Evolutionary conservation across 2,797 vertebrate species (phyloP), one percentile per base, ranked within the genome.

Genomic region (Myotis findleyi): DNA sequence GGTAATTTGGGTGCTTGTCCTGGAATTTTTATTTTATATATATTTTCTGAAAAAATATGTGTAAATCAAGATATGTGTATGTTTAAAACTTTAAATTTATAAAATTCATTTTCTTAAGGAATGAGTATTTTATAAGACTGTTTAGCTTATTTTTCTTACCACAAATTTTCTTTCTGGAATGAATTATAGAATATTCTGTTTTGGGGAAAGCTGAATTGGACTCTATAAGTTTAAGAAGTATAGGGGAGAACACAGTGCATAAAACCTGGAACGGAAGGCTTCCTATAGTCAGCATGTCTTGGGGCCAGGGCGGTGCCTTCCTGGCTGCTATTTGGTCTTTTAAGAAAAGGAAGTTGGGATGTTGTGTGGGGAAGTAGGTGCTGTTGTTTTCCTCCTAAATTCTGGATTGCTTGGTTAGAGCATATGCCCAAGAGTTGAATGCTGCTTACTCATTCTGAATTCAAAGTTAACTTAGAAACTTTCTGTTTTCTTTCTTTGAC

Each of bases 401-500:
- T 87, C 36, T 89, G 36, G 36, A 6, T 87, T 93, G 57, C 41
- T 87, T 87, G 7, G 51, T 77, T 76, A 83, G 33, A 62, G 30
- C 69, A 25, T 55, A 14, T 90, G 20, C 33, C 23, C 10, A 82
- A 49, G n/a, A 81, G 18, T 47, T 13, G 6, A 51, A 53, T 82
- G 44, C 16, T 85, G 7, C 11, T 83, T 2, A 27, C 44, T 89
- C 51, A n/a, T 89, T 87, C 30, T 85, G 33, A 91, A 86, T 88
- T 92, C 49, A 59, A 38, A 72, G 53, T 44, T 94, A 95, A 91
- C 66, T 88, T n/a, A 23, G 44, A 91, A 89, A 76, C 47, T 53
- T 88, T 20, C 11, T 55, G 23, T 66, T 91, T 72, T 77, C 2
- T 23, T 90, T 86, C 66, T 89, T 94, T 93, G 47, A n/a, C 53